Evolutionary conservation across 2,888 invertebrate species (phyloP).

Genomic region (Phalera bucephala): DNA sequence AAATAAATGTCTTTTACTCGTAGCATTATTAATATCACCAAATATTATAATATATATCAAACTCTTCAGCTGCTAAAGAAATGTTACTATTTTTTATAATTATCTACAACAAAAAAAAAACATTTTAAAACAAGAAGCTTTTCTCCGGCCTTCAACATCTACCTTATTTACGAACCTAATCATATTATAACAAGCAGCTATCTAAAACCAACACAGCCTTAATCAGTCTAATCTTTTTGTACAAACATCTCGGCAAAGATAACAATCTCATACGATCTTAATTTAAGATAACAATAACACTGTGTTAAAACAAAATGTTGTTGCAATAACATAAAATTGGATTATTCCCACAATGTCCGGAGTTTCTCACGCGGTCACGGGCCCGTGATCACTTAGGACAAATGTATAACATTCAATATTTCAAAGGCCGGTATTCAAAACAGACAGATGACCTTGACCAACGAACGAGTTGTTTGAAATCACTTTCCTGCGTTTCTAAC

Average conservation of each 20-base stretch:
- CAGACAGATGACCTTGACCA: constrained; percentile 66
- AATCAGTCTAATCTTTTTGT: constrained; percentile 24
- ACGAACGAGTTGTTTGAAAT: constrained; percentile 38
- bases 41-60: too few species aligned
- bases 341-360: constrained; percentile 39
- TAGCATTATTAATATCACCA: too few species aligned
- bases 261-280: constrained; percentile 25
- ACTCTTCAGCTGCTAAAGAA: too few species aligned
- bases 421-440: constrained; percentile 69
- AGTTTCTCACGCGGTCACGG: constrained; percentile 70
- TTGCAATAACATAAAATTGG: constrained; percentile 35
- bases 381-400: constrained; percentile 45
- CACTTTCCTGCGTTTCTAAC: constrained; percentile 18
- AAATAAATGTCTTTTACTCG: too few species aligned
- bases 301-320: constrained; percentile 7
- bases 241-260: constrained; percentile 21
- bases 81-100: too few species aligned
- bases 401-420: constrained; percentile 46
- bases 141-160: constrained; percentile 15
- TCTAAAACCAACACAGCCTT: constrained; percentile 21
- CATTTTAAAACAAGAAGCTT: not conserved
- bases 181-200: constrained; percentile 18
- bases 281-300: constrained; percentile 24
- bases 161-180: constrained; percentile 19
- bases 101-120: too few species aligned